A percentile compares a stretch with the other conserved stretches of the same genome.
Conservation (phyloP, 2,888 invertebrate genomes). For the Melanophora roralis region DNA sequence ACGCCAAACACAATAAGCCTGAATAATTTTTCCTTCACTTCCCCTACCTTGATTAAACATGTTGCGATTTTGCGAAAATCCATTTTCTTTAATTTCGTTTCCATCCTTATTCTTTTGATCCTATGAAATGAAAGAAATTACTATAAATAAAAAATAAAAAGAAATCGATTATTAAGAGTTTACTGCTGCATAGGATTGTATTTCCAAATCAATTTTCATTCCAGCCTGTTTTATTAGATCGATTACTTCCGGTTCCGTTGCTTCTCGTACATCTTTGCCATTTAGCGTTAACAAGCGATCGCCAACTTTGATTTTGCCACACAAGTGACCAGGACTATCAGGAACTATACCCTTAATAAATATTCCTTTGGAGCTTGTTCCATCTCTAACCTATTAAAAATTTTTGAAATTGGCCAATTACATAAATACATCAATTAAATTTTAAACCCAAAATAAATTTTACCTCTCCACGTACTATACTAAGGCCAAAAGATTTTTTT, state of each 20-base stretch:
- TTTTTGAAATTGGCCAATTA: no score
- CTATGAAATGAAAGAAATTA: neutral
- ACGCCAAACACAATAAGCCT: no score
- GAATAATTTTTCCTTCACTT: no score
- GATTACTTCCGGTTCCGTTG: constrained; percentile 96
- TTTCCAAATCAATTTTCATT: constrained; percentile 91
- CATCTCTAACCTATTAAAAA: constrained; percentile 78
- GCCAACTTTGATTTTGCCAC: constrained; percentile 86
- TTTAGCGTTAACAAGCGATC: constrained; percentile 85
- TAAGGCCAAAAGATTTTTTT: constrained; percentile 90
- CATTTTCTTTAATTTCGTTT: constrained; percentile 71
- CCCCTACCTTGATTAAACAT: constrained; percentile 68
- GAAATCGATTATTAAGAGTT: constrained; percentile 2
- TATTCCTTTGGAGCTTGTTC: constrained; percentile 89
- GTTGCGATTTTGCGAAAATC: constrained; percentile 67
- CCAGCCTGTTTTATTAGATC: constrained; percentile 94
- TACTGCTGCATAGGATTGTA: constrained; percentile 82
- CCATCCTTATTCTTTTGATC: constrained; percentile 24
- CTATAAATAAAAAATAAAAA: constrained; percentile 29
- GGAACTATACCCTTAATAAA: constrained; percentile 98
- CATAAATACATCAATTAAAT: constrained; percentile 1
- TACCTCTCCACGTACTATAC: constrained; percentile 97
- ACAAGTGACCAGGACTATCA: constrained; percentile 94
- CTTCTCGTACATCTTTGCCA: constrained; percentile 91
- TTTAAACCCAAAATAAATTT: constrained; percentile 62